These are phyloP conservation scores for Aphaenogaster rudis DNA, from an alignment of 1,140 invertebrate species.

Conservation along the genomic window DNA sequence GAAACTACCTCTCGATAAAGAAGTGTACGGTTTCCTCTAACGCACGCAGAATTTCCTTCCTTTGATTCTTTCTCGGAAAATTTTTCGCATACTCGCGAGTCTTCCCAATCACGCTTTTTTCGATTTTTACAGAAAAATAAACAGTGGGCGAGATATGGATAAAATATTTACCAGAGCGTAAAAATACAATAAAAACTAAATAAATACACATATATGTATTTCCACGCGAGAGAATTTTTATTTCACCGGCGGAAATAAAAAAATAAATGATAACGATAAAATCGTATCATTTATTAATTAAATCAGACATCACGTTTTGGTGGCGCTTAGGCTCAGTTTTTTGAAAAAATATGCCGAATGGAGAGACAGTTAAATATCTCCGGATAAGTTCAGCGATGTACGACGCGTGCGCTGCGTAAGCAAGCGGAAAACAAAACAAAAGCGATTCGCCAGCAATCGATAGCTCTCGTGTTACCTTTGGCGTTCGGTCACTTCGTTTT, in stretches of 20 bases:
- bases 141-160: neutral
- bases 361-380: neutral
- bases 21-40: neutral
- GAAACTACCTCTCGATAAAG: neutral
- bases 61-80: neutral
- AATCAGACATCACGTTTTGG: neutral
- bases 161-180: conserved; percentile 12
- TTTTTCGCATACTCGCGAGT: neutral
- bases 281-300: neutral
- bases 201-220: neutral
- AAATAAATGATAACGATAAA: neutral
- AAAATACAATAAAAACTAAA: conserved; percentile 6
- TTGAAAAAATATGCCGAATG: neutral
- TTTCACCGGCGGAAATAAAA: neutral
- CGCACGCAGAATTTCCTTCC: neutral
- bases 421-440: neutral
- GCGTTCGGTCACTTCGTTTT: conserved; percentile 19
- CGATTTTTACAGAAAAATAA: neutral
- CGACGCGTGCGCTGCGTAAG: conserved; percentile 17
- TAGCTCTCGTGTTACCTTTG: conserved; percentile 24
- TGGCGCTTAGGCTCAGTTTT: neutral
- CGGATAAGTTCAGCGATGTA: neutral
- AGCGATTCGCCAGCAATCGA: conserved; percentile 14
- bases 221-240: neutral
- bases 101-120: neutral